Evolutionary conservation across 2,113 vertebrate genomes (phyloP).

Genomic region (Hypanus sabinus): DNA sequence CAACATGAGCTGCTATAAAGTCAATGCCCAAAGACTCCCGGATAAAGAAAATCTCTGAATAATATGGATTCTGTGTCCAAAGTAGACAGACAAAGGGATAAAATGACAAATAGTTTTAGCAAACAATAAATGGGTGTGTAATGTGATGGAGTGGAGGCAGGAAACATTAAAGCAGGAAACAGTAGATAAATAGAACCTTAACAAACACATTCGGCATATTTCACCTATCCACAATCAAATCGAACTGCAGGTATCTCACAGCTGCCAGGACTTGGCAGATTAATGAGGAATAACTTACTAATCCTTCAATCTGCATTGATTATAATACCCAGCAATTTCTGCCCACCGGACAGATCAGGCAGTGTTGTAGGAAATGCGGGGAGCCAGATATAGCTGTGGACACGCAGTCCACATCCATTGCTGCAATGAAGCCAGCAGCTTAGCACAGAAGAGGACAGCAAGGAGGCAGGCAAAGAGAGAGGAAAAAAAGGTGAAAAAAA

Average conservation of each 20-base stretch:
- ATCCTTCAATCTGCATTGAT: not conserved
- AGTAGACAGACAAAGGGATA: not conserved
- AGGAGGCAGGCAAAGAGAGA: not conserved
- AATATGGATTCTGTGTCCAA: not conserved
- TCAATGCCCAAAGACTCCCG: not conserved
- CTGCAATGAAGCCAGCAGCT: not conserved
- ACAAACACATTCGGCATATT: not conserved
- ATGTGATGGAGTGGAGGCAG: not conserved
- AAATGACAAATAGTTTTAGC: not conserved
- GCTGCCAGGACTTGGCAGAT: not conserved
- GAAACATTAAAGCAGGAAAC: not conserved
- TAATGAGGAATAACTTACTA: not conserved
- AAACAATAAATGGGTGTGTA: not conserved
- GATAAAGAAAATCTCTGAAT: not conserved
- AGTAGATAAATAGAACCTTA: not conserved
- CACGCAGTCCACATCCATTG: not conserved
- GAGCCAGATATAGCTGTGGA: not conserved
- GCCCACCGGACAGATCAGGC: not conserved
- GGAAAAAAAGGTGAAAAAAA: no score
- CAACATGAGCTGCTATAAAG: not conserved
- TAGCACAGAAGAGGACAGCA: not conserved
- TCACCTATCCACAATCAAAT: not conserved
- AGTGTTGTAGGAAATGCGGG: not conserved
- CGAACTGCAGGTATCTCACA: not conserved
- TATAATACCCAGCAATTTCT: not conserved